Evolutionary conservation across 2,888 invertebrate species (phyloP), one percentile per base, ranked within the genome.

Genomic region (Agrotis puta): DNA sequence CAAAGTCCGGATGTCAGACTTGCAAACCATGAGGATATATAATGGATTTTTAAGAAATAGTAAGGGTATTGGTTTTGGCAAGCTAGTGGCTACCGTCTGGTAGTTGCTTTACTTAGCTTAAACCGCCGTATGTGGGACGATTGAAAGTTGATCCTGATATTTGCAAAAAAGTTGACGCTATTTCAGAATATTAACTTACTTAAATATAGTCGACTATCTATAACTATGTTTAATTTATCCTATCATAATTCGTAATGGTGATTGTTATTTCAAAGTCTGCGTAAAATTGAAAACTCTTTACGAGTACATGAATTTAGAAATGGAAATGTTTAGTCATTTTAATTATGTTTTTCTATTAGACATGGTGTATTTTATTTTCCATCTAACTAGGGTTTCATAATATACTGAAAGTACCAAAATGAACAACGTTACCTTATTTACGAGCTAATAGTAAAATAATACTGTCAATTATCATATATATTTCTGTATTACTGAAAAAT

Each of bases 1-100:
- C 18, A 11, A 56, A n/a, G n/a, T 33, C 33, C 3, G 56, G 13
- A 20, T 33, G 33, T 22, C 3, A 0, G 39, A 39, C 18, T 53
- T 70, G 5, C 13, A 56, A n/a, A 18, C 16, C 13, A 33, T 20
- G 22, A 39, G 39, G 2, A 18, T 48, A 6, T 54, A n/a, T n/a
- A n/a, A n/a, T 16, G 43, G 13, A 50, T 43, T 43, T 16, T 33
- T 14, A 45, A 39, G 43, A 77, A 51, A 47, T 16, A 20, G 45
- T 9, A 22, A 22, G 27, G 16, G 16, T 68, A 45, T 47, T 53
- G 11, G 18, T 74, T 33, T 75, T 70, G 68, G 47, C n/a, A 68
- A 50, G 47, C 22, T 16, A 13, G 22, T 43, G 16, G 27, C 18
- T 18, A 2, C 20, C 2, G 13, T 53, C 47, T 47, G 20, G 20